These are phyloP conservation scores for Glaucomys volans DNA, from an alignment of 2,113 vertebrate genomes.

Conservation along the genomic window DNA sequence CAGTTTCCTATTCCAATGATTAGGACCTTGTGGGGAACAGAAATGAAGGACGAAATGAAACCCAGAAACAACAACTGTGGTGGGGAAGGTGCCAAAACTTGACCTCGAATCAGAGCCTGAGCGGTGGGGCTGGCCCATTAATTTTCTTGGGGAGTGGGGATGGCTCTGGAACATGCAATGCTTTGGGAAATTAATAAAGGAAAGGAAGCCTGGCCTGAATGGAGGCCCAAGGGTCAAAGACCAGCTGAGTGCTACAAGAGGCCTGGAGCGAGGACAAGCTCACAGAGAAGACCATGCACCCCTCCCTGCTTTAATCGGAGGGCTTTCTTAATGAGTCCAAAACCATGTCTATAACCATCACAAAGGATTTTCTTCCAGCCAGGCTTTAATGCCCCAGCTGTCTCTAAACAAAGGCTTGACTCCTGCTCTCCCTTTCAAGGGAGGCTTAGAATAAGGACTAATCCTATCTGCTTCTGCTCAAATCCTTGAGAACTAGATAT, in stretches of 20 bases:
- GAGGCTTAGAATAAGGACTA: constrained; percentile 16
- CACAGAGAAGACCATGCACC: not conserved
- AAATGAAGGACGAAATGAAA: constrained; percentile 1
- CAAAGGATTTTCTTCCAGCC: not conserved
- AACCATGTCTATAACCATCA: not conserved
- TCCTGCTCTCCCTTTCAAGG: not conserved
- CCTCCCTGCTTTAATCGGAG: not conserved
- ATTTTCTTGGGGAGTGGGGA: not conserved
- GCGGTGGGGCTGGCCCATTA: not conserved
- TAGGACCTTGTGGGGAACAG: not conserved
- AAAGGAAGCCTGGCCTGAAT: not conserved
- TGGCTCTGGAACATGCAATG: not conserved
- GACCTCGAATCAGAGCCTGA: not conserved
- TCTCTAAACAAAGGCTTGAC: not conserved
- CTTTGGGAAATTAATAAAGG: not conserved
- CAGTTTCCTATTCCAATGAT: not conserved
- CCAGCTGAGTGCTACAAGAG: not conserved
- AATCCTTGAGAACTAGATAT: not conserved
- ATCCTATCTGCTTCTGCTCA: constrained; percentile 19
- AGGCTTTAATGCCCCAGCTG: not conserved
- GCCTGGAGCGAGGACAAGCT: not conserved
- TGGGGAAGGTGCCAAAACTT: not conserved
- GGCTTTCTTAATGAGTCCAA: not conserved
- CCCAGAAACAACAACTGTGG: not conserved
- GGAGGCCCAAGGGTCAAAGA: not conserved